Evolutionary conservation across 2,797 vertebrate species (phyloP).

Genomic region (Sphenopsis melanotis): DNA sequence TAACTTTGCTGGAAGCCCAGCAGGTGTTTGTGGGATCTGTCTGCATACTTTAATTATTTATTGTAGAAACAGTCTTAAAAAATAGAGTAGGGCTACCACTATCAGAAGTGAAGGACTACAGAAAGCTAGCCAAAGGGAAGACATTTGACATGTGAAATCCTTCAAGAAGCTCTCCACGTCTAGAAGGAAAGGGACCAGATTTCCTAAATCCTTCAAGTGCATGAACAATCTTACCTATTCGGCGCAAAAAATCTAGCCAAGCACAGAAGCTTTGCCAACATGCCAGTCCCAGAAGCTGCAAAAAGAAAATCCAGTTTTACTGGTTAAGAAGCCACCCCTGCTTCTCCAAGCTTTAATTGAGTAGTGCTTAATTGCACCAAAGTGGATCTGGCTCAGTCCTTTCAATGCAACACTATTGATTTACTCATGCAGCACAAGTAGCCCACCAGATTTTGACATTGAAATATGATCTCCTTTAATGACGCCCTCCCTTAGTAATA

Average conservation of each 20-base stretch:
- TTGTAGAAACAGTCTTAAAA: neutral
- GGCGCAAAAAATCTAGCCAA: neutral
- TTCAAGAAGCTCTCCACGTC: neutral
- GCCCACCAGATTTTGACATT: constrained; percentile 48
- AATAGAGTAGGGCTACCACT: neutral
- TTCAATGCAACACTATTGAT: constrained; percentile 43
- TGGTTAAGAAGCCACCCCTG: neutral
- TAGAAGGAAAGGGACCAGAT: neutral
- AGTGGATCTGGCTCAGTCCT: constrained; percentile 4
- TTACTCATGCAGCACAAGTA: constrained; percentile 26
- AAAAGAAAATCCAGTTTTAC: neutral
- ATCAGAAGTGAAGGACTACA: neutral
- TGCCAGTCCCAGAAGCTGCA: neutral
- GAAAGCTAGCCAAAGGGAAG: neutral
- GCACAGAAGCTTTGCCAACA: neutral
- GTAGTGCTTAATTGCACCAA: constrained; percentile 51
- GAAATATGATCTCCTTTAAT: constrained; percentile 43
- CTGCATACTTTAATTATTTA: neutral
- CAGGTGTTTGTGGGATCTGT: neutral
- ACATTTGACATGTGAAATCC: neutral
- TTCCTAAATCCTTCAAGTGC: neutral
- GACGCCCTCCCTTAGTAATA: neutral
- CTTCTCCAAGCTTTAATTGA: constrained; percentile 19
- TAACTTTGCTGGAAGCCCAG: neutral
- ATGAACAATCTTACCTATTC: neutral